Evolutionary conservation across 2,888 invertebrate species (phyloP).

Genomic region (Drosophila diplacantha): DNA sequence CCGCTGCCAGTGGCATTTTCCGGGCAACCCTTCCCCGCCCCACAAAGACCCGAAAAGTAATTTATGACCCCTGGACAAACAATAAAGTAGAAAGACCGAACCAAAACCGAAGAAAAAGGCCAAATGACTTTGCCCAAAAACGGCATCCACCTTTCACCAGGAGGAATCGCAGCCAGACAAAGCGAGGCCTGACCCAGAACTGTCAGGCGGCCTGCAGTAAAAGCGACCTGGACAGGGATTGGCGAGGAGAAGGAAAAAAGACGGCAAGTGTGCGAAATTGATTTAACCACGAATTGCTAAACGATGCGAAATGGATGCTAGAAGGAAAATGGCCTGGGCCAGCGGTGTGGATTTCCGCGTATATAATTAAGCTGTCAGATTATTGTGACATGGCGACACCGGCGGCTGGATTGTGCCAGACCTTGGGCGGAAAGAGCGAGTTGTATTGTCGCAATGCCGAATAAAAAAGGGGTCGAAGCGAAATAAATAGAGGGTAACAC

Average conservation of each 20-base stretch:
- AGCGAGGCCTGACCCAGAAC: slow-evolving; percentile 56
- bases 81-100: slow-evolving; percentile 34
- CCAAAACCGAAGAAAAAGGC: slow-evolving; percentile 32
- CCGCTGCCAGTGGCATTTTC: not conserved
- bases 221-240: slow-evolving; percentile 3
- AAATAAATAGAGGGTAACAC: slow-evolving; percentile 16
- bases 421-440: slow-evolving; percentile 58
- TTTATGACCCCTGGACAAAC: slow-evolving; percentile 42
- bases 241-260: slow-evolving; percentile 1
- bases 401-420: slow-evolving; percentile 36
- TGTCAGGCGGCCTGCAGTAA: slow-evolving; percentile 49
- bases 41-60: slow-evolving; percentile 25
- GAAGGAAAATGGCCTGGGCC: slow-evolving; percentile 48
- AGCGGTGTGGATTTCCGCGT: slow-evolving; percentile 62
- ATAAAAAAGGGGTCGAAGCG: slow-evolving; percentile 36
- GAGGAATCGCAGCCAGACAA: slow-evolving; percentile 26
- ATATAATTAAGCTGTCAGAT: slow-evolving; percentile 77
- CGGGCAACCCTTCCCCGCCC: slow-evolving; percentile 9
- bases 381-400: slow-evolving; percentile 74
- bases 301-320: slow-evolving; percentile 51
- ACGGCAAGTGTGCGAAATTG: slow-evolving; percentile 59
- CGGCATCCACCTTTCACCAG: slow-evolving; percentile 42
- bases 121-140: slow-evolving; percentile 41
- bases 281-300: slow-evolving; percentile 69
- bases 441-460: slow-evolving; percentile 57